phyloP scores from a whole-genome alignment of 2,113 vertebrate genomes.

The Corynorhinus townsendii region DNA sequence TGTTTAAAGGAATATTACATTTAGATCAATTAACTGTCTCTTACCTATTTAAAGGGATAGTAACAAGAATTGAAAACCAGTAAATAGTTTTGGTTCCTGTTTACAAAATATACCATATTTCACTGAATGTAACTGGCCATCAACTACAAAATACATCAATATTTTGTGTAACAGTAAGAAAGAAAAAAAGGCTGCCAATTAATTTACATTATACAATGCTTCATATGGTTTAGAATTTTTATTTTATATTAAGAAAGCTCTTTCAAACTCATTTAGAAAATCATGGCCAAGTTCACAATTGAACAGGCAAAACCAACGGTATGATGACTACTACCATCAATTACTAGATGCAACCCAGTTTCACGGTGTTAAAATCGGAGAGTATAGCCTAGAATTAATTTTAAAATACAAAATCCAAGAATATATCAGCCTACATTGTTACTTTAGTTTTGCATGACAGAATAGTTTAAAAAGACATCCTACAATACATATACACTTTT shows the following conservation, averaged over 20 bases:
- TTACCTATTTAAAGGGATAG: constrained; percentile 17
- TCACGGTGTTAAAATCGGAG: constrained; percentile 7
- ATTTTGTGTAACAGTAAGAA: neutral
- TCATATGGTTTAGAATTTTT: neutral
- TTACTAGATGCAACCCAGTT: neutral
- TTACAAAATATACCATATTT: constrained; percentile 28
- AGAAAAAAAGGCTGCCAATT: neutral
- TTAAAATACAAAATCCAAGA: neutral
- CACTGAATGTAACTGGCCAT: neutral
- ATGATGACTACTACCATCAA: neutral
- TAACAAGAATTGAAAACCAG: neutral
- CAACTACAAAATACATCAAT: neutral
- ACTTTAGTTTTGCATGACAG: constrained; percentile 3
- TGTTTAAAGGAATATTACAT: neutral
- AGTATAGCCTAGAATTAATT: neutral
- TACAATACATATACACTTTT: neutral
- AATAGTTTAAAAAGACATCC: neutral
- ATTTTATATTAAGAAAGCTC: constrained; percentile 2
- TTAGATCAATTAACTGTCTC: neutral
- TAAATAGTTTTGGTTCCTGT: neutral
- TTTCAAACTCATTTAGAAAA: constrained; percentile 27
- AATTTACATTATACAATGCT: neutral
- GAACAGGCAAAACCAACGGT: neutral
- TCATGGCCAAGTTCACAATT: neutral
- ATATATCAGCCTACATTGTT: neutral